Conservation (phyloP, 1,140 invertebrate genomes). For the Galendromus occidentalis region DNA sequence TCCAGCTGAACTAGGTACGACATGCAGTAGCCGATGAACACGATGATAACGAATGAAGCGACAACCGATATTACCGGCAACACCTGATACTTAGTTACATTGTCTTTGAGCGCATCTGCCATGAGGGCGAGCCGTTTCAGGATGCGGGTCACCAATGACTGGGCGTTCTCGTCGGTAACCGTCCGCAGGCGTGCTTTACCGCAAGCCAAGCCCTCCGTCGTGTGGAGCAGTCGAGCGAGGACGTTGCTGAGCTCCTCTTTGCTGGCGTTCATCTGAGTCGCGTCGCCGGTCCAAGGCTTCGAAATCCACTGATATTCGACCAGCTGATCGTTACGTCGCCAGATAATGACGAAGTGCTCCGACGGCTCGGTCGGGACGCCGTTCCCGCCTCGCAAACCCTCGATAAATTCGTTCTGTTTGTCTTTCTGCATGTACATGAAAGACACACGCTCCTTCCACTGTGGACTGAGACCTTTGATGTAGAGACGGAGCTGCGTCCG, state of each 20-base stretch:
- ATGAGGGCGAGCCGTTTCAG: conserved; percentile 43
- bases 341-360: conserved; percentile 55
- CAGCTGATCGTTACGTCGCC: conserved; percentile 57
- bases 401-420: conserved; percentile 55
- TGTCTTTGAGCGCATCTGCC: conserved; percentile 46
- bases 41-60: conserved; percentile 55
- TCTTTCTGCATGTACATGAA: conserved; percentile 72
- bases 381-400: conserved; percentile 42
- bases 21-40: conserved; percentile 64
- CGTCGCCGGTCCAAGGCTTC: conserved; percentile 26
- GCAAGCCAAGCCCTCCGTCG: conserved; percentile 37
- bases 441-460: conserved; percentile 42
- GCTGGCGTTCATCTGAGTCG: conserved; percentile 44
- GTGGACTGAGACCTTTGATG: conserved; percentile 10
- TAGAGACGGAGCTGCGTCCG: conserved; percentile 1
- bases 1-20: conserved; percentile 55
- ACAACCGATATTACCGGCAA: conserved; percentile 58
- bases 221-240: conserved; percentile 45
- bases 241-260: conserved; percentile 46
- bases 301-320: conserved; percentile 70
- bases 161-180: conserved; percentile 43
- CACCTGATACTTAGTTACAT: conserved; percentile 55
- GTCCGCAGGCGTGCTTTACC: conserved; percentile 24
- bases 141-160: conserved; percentile 47
- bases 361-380: conserved; percentile 23